Evolutionary conservation across 2,113 vertebrate genomes (phyloP).

Genomic region (Murina feae): DNA sequence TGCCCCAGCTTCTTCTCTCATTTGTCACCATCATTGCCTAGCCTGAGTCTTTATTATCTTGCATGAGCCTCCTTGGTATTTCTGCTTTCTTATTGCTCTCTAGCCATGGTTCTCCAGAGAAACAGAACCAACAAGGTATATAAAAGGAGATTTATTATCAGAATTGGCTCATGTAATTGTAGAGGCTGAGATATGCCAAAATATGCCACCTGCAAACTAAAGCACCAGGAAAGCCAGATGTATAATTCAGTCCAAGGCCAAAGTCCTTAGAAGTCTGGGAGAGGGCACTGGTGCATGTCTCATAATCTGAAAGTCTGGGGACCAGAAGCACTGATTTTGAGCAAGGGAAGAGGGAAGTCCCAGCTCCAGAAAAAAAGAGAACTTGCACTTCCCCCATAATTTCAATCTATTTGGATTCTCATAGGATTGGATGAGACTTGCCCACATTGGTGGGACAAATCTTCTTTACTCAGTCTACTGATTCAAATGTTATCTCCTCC

Average conservation of each 20-base stretch:
- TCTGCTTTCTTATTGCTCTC: not conserved
- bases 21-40: not conserved
- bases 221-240: not conserved
- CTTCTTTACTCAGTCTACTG: not conserved
- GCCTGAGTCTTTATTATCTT: not conserved
- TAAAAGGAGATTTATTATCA: not conserved
- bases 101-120: not conserved
- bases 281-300: not conserved
- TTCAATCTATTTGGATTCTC: not conserved
- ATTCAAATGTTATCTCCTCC: not conserved
- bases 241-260: not conserved
- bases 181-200: not conserved
- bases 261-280: not conserved
- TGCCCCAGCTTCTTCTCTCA: not conserved
- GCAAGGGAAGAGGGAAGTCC: too few species aligned
- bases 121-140: not conserved
- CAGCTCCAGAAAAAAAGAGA: not conserved
- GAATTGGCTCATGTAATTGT: not conserved
- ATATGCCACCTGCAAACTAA: not conserved
- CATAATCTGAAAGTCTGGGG: not conserved
- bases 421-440: not conserved
- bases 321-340: not conserved
- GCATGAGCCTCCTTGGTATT: not conserved
- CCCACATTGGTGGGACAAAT: fast-evolving
- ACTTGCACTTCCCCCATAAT: not conserved